Base-by-base conservation (phyloP, 2,113 vertebrate genomes). In the Lanius collurio region DNA sequence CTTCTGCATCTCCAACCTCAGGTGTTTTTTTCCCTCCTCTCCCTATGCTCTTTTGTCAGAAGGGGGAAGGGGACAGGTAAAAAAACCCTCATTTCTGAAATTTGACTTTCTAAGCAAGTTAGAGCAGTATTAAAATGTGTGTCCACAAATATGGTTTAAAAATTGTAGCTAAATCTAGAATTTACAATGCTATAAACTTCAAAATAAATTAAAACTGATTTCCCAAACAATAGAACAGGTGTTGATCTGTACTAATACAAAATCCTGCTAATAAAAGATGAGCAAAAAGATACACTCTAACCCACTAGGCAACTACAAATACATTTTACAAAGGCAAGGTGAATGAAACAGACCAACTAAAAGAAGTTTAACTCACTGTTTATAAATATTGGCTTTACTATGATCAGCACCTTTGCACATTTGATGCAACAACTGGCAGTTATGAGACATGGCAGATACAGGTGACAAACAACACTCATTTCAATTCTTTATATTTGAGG, bases 1-100 rank as follows among this genome's bases (percentile, higher is more conserved):
- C 7, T 6, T 50, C 23, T 6, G 2, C 20, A n/a, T 35, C 9
- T 78, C 33, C 30, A 77, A 1, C 9, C 12, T 53, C 35, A 26
- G 14, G 16, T 49, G 17, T 1, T 63, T 73, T 42, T 71, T 70
- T 10, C 39, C 24, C 16, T 64, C 18, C 21, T 39, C 6, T 37
- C 26, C 4, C 20, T 13, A 28, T 13, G 31, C 12, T 67, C 47
- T 71, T 47, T 46, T 33, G 21, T 30, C 39, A 26, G 24, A 41
- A 64, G 44, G 10, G 4, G 6, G 4, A 23, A 64, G 17, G 8
- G 8, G 6, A 27, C 20, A 15, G 4, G 5, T 2, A 9, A 7
- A 17, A 30, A 30, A 70, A 39, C 46, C n/a, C 13, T 35, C 0
- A 39, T 24, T 62, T 57, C 55, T 67, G 59, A 83, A 69, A 83